Conservation (phyloP, 2,888 invertebrate genomes). For the Pandemis corylana region DNA sequence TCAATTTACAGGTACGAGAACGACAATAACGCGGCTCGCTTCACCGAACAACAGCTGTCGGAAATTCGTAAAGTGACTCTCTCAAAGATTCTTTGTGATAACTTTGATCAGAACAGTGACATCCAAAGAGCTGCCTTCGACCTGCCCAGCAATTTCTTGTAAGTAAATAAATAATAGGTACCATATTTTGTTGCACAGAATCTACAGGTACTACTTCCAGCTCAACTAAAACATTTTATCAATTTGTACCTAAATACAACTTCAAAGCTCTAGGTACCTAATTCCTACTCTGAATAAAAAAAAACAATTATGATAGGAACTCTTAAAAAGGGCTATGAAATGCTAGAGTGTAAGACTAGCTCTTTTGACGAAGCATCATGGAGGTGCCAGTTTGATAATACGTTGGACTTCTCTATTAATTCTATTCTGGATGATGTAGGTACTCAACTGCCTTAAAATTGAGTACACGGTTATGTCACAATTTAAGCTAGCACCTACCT, state of each 20-base stretch:
- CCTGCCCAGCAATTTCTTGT: conserved; percentile 94
- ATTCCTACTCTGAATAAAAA: no score
- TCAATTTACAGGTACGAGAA: conserved; percentile 90
- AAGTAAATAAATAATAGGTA: conserved; percentile 55
- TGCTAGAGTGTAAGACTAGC: no score
- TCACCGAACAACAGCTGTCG: conserved; percentile 93
- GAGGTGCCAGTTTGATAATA: no score
- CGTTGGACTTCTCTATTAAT: no score
- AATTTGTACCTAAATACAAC: no score
- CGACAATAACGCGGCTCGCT: conserved; percentile 90
- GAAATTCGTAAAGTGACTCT: conserved; percentile 95
- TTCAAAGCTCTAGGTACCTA: no score
- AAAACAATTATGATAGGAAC: no score
- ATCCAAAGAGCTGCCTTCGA: conserved; percentile 97
- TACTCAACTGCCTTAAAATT: no score
- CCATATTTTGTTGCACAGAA: neutral
- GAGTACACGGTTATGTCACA: neutral
- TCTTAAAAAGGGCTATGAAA: no score
- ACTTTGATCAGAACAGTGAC: conserved; percentile 92
- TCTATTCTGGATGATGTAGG: no score
- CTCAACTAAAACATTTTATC: no score
- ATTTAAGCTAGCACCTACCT: conserved; percentile 40
- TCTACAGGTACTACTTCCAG: neutral
- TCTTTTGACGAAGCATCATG: no score
- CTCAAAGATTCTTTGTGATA: conserved; percentile 94